Evolutionary conservation across 2,113 vertebrate genomes (phyloP).

Genomic region (Percopsis transmontana): DNA sequence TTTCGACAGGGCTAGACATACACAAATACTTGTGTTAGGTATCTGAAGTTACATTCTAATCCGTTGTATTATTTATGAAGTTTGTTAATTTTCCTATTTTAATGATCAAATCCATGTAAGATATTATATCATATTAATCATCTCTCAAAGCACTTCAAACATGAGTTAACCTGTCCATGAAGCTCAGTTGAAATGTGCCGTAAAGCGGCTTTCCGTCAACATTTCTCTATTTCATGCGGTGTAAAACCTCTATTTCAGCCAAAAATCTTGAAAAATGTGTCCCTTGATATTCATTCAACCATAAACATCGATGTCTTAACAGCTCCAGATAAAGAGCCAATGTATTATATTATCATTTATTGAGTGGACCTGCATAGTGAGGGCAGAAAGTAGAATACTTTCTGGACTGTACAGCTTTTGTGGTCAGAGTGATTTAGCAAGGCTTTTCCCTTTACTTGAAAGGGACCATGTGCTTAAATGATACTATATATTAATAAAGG

Average conservation of each 20-base stretch:
- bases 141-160: slow-evolving; percentile 26
- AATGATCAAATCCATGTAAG: slow-evolving; percentile 56
- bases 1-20: slow-evolving; percentile 24
- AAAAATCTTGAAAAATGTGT: slow-evolving; percentile 51
- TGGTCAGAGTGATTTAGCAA: slow-evolving; percentile 54
- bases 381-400: slow-evolving; percentile 59
- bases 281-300: slow-evolving; percentile 27
- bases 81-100: slow-evolving; percentile 60
- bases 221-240: slow-evolving; percentile 1
- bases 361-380: slow-evolving; percentile 61
- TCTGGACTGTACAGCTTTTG: slow-evolving; percentile 63
- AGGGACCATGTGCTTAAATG: slow-evolving; percentile 63
- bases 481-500: slow-evolving; percentile 71
- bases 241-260: slow-evolving; percentile 13
- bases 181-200: not conserved
- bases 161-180: not conserved
- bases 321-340: slow-evolving; percentile 47
- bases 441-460: slow-evolving; percentile 61
- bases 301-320: slow-evolving; percentile 43
- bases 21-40: slow-evolving; percentile 52
- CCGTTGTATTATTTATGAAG: slow-evolving; percentile 70
- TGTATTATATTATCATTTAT: slow-evolving; percentile 66
- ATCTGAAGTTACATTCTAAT: slow-evolving; percentile 67
- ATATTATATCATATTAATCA: slow-evolving; percentile 37
- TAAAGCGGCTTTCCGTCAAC: not conserved